Conservation (phyloP, 53 echinoderm and acorn worm genomes). For the Astropecten irregularis region DNA sequence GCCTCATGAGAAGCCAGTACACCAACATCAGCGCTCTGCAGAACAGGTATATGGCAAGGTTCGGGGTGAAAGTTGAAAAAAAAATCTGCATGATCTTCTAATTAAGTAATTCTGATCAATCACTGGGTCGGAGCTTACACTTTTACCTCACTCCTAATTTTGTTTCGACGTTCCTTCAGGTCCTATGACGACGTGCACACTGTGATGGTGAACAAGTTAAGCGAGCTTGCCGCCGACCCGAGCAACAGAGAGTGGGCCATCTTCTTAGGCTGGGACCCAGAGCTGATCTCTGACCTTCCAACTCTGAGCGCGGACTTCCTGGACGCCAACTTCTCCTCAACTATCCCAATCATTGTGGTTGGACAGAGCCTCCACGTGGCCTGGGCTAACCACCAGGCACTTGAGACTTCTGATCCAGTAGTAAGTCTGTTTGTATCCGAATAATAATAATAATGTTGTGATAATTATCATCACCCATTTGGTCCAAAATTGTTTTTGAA, state of each 20-base stretch:
- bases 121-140: no score
- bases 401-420: neutral
- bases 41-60: conserved; percentile 17
- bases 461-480: neutral
- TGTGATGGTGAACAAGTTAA: conserved; percentile 34
- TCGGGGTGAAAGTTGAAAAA: no score
- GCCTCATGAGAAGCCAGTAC: neutral
- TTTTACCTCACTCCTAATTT: neutral
- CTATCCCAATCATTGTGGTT: conserved; percentile 49
- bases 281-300: conserved; percentile 58
- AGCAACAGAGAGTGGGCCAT: conserved; percentile 45
- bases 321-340: conserved; percentile 55
- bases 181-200: conserved; percentile 16
- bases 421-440: neutral
- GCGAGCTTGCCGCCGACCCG: conserved; percentile 18
- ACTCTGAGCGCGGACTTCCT: conserved; percentile 54
- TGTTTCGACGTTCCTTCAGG: no score
- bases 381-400: conserved; percentile 57
- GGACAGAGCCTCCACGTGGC: conserved; percentile 71
- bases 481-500: no score
- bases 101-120: no score
- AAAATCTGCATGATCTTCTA: no score
- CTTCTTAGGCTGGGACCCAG: conserved; percentile 76
- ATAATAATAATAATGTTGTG: no score
- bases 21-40: conserved; percentile 15